Percentiles rank a stretch among this genome's conserved stretches.
Conservation (phyloP, 2,113 vertebrate species). For the Zapus hudsonius region DNA sequence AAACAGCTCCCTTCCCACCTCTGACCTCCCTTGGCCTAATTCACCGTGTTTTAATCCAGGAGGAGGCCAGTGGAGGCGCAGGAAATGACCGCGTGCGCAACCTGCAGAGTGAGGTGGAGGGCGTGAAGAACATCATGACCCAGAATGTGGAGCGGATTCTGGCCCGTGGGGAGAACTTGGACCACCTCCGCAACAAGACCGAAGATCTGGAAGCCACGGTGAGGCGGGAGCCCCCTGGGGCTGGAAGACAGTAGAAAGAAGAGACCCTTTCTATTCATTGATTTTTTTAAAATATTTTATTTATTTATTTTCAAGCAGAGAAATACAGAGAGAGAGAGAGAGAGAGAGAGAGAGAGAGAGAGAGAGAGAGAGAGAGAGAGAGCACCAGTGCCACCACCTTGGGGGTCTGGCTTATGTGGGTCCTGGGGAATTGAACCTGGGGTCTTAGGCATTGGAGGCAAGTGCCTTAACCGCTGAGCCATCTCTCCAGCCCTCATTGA, state of each 20-base stretch:
- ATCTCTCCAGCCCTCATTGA: too few species aligned
- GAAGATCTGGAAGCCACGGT: slow-evolving; percentile 94
- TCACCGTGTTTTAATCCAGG: slow-evolving; percentile 66
- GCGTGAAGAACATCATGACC: slow-evolving; percentile 94
- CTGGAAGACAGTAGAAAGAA: too few species aligned
- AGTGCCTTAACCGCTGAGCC: too few species aligned
- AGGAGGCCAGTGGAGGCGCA: slow-evolving; percentile 58
- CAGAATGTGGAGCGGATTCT: slow-evolving; percentile 96
- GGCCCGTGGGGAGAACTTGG: slow-evolving; percentile 93
- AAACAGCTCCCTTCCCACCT: not conserved
- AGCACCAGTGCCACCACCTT: too few species aligned
- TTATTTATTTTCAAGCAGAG: too few species aligned
- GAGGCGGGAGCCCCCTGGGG: slow-evolving; percentile 50
- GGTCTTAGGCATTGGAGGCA: too few species aligned
- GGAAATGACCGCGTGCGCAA: slow-evolving; percentile 81
- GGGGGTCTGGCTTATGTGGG: too few species aligned
- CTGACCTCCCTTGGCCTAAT: not conserved
- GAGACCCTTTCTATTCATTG: too few species aligned
- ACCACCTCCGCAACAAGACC: slow-evolving; percentile 93
- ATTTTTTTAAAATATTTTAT: too few species aligned
- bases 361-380: not conserved
- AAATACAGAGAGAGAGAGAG: too few species aligned
- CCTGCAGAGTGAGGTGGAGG: slow-evolving; percentile 92
- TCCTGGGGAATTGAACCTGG: too few species aligned
- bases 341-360: not conserved